Percentiles rank a stretch among this genome's conserved stretches.
Evolutionary conservation across 1,140 invertebrate genomes (phyloP).

Genomic region (Hylyphantes graminicola): DNA sequence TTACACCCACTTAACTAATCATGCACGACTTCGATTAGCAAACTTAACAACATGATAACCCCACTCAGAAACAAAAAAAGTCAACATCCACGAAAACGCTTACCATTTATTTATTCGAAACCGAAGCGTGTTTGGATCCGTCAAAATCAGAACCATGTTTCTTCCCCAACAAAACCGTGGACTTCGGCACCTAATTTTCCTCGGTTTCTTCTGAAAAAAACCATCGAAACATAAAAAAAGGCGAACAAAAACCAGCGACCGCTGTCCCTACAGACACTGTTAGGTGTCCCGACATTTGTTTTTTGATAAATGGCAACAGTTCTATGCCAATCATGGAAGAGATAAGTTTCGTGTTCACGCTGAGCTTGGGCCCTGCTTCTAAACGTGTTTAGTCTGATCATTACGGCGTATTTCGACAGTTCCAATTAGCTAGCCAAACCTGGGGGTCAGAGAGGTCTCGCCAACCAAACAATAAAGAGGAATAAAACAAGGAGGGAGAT

Average conservation of each 20-base stretch:
- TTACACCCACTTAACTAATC: too few species aligned
- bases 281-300: conserved; percentile 49
- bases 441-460: conserved; percentile 18
- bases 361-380: conserved; percentile 15
- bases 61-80: too few species aligned
- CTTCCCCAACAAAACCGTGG: too few species aligned
- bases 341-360: conserved; percentile 41
- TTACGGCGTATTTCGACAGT: conserved; percentile 48
- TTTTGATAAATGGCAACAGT: conserved; percentile 50
- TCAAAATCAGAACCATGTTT: too few species aligned
- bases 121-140: too few species aligned
- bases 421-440: conserved; percentile 55
- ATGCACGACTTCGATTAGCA: too few species aligned
- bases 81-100: too few species aligned
- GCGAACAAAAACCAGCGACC: conserved; percentile 9
- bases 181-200: too few species aligned
- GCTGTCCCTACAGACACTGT: conserved; percentile 38
- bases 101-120: too few species aligned
- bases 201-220: too few species aligned
- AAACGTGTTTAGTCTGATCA: conserved; percentile 53
- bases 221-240: background rate
- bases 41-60: too few species aligned
- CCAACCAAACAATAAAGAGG: conserved; percentile 12
- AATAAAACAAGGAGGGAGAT: conserved; percentile 13
- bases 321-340: conserved; percentile 22